Evolutionary conservation across 2,888 invertebrate genomes (phyloP).

Genomic region (Leptinotarsa peninsularis): DNA sequence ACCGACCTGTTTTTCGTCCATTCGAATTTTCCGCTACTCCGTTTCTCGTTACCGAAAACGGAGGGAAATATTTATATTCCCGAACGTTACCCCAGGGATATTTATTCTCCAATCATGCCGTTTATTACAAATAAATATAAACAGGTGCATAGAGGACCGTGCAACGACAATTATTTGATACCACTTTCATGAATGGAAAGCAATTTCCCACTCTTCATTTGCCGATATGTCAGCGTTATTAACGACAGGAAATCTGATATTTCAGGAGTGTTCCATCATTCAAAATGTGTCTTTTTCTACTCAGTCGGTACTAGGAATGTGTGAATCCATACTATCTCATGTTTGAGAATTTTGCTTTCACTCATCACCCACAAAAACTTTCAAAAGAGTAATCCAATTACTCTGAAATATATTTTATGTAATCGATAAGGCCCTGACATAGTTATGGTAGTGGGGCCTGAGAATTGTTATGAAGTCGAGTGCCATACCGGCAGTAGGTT

Average conservation of each 20-base stretch:
- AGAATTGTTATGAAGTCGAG: too few species aligned
- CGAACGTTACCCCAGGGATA: conserved; percentile 1
- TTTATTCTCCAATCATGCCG: conserved; percentile 6
- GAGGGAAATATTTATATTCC: conserved; percentile 5
- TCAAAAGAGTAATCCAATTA: too few species aligned
- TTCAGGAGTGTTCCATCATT: not conserved
- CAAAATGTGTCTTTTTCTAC: not conserved
- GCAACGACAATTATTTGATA: conserved; percentile 1
- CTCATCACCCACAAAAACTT: too few species aligned
- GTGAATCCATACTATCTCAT: too few species aligned
- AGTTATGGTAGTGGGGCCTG: too few species aligned
- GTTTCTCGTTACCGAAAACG: conserved; percentile 7
- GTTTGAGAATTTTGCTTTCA: too few species aligned
- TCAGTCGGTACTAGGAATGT: not conserved
- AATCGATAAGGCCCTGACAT: too few species aligned
- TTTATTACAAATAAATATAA: conserved; percentile 8
- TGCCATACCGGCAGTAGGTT: too few species aligned
- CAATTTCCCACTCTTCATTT: conserved; percentile 5
- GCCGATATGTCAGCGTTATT: not conserved
- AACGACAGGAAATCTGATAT: conserved; percentile 8
- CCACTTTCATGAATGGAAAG: not conserved
- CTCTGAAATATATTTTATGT: too few species aligned
- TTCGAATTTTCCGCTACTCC: conserved; percentile 16
- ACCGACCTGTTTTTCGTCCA: conserved; percentile 16
- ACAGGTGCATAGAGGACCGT: not conserved